Evolutionary conservation across 2,797 vertebrate genomes (phyloP).

Genomic region (Anguilla obscura): DNA sequence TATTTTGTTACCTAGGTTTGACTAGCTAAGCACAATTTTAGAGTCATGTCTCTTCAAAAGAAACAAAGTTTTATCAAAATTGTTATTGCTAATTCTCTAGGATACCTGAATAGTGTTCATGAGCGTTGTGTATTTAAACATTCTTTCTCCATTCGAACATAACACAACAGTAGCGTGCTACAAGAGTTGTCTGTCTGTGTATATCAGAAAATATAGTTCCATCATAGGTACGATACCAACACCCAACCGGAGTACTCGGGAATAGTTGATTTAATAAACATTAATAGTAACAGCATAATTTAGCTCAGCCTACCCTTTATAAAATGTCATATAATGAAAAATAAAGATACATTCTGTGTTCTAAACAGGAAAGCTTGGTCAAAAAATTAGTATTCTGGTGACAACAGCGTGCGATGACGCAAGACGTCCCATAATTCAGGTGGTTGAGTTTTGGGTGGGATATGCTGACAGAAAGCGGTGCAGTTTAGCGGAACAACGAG

Average conservation of each 20-base stretch:
- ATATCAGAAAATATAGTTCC: too few relatives aligned
- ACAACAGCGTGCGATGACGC: conserved; percentile 14
- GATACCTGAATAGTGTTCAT: too few relatives aligned
- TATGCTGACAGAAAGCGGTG: not conserved
- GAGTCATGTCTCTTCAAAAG: not conserved
- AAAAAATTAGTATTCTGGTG: not conserved
- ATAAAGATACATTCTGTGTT: not conserved
- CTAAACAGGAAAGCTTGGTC: not conserved
- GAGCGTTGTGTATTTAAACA: not conserved
- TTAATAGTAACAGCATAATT: not conserved
- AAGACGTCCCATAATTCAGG: not conserved
- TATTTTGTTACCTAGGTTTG: not conserved
- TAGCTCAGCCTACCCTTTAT: not conserved
- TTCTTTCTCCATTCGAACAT: not conserved
- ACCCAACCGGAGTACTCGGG: not conserved
- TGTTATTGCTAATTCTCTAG: not conserved
- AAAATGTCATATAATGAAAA: not conserved
- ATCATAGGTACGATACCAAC: not conserved
- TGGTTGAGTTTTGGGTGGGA: not conserved
- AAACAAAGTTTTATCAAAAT: not conserved
- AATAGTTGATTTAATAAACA: not conserved
- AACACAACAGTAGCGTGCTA: not conserved
- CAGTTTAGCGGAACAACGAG: not conserved
- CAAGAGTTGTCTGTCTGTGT: not conserved
- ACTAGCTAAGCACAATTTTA: not conserved